Percentiles rank a stretch among this genome's conserved stretches.
These are phyloP conservation scores for Drosophila nr. medialis DNA, from an alignment of 2,888 invertebrate genomes.

Conservation along the genomic window DNA sequence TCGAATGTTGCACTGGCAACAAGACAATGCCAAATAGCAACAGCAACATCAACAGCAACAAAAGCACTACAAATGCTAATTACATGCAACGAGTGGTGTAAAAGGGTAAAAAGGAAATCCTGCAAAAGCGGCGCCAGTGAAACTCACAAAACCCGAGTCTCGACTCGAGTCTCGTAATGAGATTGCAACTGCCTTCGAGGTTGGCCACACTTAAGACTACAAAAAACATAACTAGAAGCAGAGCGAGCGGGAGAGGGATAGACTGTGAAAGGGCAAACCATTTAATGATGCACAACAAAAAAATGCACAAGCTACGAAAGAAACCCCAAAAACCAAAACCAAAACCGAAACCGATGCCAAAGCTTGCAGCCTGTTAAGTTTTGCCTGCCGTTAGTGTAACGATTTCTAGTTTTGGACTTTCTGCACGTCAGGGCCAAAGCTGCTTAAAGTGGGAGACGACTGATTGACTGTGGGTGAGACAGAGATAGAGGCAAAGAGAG, in stretches of 20 bases:
- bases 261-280: constrained; percentile 10
- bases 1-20: constrained; percentile 12
- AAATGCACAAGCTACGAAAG: constrained; percentile 5
- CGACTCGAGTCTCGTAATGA: constrained; percentile 38
- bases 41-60: constrained; percentile 23
- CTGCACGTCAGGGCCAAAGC: constrained; percentile 51
- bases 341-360: constrained; percentile 31
- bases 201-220: constrained; percentile 25
- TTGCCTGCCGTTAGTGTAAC: constrained; percentile 29
- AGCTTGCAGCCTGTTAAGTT: constrained; percentile 42
- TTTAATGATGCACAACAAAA: constrained; percentile 48
- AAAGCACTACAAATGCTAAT: constrained; percentile 63
- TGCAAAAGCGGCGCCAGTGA: constrained; percentile 51
- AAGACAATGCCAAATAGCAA: constrained; percentile 22
- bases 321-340: constrained; percentile 24
- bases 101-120: constrained; percentile 68
- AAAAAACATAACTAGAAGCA: constrained; percentile 27
- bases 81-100: constrained; percentile 57
- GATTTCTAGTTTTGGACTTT: constrained; percentile 34
- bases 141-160: constrained; percentile 35
- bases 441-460: constrained; percentile 32
- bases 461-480: constrained; percentile 10
- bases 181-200: constrained; percentile 43
- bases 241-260: neutral
- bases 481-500: neutral